Evolutionary conservation across 2,113 vertebrate species (phyloP).

Genomic region (Arvicanthis niloticus): DNA sequence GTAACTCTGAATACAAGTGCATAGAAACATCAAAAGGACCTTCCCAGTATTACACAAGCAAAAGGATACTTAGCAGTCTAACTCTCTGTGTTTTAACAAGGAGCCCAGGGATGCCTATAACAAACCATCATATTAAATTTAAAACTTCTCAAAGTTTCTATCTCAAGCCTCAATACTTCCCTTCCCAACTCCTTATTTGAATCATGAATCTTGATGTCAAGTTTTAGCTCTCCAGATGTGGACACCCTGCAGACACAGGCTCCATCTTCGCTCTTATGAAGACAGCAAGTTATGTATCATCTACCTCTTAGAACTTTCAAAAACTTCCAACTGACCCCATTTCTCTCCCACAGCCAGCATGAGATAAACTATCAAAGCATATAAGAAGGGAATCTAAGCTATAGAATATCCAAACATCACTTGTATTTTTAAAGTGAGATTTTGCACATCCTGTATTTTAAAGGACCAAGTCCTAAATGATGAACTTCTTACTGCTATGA

Average conservation of each 20-base stretch:
- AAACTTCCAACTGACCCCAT: not conserved
- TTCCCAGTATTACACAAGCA: slow-evolving; percentile 50
- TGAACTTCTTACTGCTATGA: not conserved
- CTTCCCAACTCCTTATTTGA: not conserved
- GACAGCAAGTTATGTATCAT: not conserved
- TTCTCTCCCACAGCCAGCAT: not conserved
- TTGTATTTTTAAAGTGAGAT: slow-evolving; percentile 3
- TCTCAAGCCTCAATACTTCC: not conserved
- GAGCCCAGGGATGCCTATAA: slow-evolving; percentile 15
- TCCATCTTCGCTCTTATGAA: not conserved
- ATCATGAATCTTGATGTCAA: not conserved
- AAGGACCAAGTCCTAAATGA: not conserved
- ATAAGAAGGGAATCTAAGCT: not conserved
- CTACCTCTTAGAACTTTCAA: not conserved
- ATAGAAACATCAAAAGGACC: slow-evolving; percentile 61
- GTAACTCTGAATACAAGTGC: slow-evolving; percentile 60
- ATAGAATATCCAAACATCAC: not conserved
- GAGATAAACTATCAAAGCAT: not conserved
- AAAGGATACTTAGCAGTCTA: slow-evolving; percentile 57
- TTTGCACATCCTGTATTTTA: not conserved
- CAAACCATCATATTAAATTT: slow-evolving; percentile 41
- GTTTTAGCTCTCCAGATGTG: not conserved
- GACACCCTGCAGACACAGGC: not conserved
- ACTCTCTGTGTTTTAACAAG: slow-evolving; percentile 50
- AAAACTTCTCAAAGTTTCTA: slow-evolving; percentile 31